phyloP scores from a whole-genome alignment of 2,113 vertebrate species.

The Alligator mississippiensis region DNA sequence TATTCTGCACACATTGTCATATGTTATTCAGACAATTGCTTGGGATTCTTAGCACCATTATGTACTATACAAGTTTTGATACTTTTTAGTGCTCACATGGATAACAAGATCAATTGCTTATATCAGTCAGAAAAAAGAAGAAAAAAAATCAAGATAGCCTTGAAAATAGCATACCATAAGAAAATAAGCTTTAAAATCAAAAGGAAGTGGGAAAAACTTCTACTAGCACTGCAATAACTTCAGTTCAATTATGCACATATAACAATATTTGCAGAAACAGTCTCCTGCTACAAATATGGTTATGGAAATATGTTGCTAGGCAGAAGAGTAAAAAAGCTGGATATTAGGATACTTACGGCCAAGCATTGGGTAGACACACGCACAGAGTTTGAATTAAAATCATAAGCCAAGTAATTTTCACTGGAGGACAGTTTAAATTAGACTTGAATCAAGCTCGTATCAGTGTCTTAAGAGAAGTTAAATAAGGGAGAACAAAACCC shows the following conservation, averaged over 20 bases:
- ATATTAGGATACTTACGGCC: conserved; percentile 19
- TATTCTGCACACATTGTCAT: background rate
- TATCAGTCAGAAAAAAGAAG: background rate
- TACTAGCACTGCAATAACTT: background rate
- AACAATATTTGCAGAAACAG: background rate
- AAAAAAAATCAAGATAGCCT: background rate
- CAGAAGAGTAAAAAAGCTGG: conserved; percentile 16
- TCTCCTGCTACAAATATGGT: background rate
- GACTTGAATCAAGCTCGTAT: conserved; percentile 39
- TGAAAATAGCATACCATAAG: background rate
- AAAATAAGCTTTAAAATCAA: background rate
- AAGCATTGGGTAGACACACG: conserved; percentile 18
- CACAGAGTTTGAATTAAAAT: conserved; percentile 22
- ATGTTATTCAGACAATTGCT: background rate
- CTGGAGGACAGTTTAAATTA: conserved; percentile 2
- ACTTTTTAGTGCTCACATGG: background rate
- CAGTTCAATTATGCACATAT: background rate
- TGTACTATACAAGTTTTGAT: background rate
- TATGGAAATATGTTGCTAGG: conserved; percentile 46
- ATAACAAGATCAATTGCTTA: background rate
- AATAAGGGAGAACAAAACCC: conserved; percentile 25
- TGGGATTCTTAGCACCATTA: background rate
- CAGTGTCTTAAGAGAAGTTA: background rate
- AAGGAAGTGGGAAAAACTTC: background rate
- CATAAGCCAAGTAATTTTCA: background rate